Percentiles rank a stretch among this genome's conserved stretches.
Evolutionary conservation across 2,113 vertebrate genomes (phyloP).

Genomic region (Talpa occidentalis): DNA sequence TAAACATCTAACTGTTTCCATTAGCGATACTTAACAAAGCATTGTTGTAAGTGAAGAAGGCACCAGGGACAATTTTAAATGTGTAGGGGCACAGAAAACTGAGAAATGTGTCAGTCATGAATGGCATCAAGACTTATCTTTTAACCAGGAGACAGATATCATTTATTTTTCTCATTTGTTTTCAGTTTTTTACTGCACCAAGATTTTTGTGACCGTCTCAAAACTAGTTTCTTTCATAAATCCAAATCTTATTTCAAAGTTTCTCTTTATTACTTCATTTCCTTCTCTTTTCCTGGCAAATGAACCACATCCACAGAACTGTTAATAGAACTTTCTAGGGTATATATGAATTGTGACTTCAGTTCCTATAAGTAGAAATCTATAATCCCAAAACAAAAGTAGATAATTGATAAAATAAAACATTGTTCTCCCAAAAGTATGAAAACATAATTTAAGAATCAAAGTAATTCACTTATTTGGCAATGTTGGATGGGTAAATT

Average conservation of each 20-base stretch:
- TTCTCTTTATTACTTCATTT: slow-evolving; percentile 60
- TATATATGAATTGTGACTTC: not conserved
- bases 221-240: slow-evolving; percentile 58
- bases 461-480: not conserved
- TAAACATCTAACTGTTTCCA: slow-evolving; percentile 44
- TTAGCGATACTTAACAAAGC: not conserved
- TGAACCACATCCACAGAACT: slow-evolving; percentile 20
- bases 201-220: slow-evolving; percentile 50
- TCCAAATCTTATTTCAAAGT: slow-evolving; percentile 51
- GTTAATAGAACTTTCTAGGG: not conserved
- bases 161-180: slow-evolving; percentile 32
- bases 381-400: not conserved
- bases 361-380: not conserved
- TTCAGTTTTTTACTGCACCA: slow-evolving; percentile 18
- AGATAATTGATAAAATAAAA: slow-evolving; percentile 32
- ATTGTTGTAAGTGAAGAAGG: not conserved
- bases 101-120: not conserved
- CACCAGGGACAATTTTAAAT: not conserved
- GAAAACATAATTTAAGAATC: slow-evolving; percentile 18
- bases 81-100: not conserved
- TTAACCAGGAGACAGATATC: not conserved
- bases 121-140: not conserved
- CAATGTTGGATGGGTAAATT: not conserved
- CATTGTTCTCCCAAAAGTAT: not conserved
- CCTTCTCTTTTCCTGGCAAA: slow-evolving; percentile 10